These are phyloP conservation scores for Clepsis dumicolana DNA, from an alignment of 2,888 invertebrate species.

Conservation along the genomic window DNA sequence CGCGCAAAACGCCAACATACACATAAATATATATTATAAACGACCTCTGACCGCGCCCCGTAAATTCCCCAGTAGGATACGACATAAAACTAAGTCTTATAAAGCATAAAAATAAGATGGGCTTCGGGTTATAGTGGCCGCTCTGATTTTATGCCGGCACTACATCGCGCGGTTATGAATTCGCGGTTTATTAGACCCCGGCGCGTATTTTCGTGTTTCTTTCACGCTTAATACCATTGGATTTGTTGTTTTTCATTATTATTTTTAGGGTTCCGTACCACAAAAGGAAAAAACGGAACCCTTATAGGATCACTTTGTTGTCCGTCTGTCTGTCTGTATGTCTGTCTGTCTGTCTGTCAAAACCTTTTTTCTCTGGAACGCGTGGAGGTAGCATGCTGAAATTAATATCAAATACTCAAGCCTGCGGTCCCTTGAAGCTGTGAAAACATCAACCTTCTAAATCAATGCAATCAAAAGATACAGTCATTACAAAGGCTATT, in stretches of 20 bases:
- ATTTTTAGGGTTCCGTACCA: too few species aligned
- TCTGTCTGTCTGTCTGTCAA: too few species aligned
- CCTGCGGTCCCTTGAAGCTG: too few species aligned
- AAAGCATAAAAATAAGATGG: constrained; percentile 57
- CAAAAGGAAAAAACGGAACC: too few species aligned
- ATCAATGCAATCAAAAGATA: too few species aligned
- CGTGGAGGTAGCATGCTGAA: too few species aligned
- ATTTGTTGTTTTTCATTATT: background rate
- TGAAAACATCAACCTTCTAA: too few species aligned
- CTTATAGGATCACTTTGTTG: too few species aligned
- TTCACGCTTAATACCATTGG: background rate
- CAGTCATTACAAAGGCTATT: too few species aligned
- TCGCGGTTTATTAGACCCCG: constrained; percentile 38
- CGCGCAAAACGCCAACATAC: background rate
- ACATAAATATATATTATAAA: constrained; percentile 13
- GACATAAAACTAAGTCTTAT: constrained; percentile 57
- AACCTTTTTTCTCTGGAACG: too few species aligned
- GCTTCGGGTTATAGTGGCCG: constrained; percentile 45
- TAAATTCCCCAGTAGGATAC: constrained; percentile 44
- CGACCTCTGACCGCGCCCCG: constrained; percentile 6
- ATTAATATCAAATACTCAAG: too few species aligned
- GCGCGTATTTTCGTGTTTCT: constrained; percentile 15
- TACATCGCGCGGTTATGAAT: constrained; percentile 44
- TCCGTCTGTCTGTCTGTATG: too few species aligned
- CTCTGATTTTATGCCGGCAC: constrained; percentile 48